These are phyloP conservation scores for Allygus modestus DNA, from an alignment of 2,888 invertebrate genomes.

Conservation along the genomic window DNA sequence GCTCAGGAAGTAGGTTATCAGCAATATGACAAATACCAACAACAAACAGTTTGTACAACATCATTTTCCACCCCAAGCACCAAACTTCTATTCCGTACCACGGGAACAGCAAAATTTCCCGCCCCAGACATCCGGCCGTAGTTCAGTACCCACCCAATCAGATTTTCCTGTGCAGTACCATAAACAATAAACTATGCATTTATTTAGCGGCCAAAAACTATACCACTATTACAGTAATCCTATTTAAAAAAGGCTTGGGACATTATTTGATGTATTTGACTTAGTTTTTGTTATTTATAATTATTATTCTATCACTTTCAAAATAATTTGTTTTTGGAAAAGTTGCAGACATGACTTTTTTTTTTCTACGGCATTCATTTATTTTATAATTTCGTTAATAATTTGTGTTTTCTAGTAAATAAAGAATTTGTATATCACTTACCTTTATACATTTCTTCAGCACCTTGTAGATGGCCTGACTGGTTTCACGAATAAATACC, in stretches of 20 bases:
- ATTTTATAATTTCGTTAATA: background rate
- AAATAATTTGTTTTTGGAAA: too few relatives aligned
- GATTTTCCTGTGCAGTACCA: background rate
- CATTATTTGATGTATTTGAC: conserved; percentile 5
- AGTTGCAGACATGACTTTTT: too few relatives aligned
- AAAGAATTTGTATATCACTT: background rate
- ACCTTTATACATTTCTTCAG: conserved; percentile 5
- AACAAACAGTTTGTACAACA: conserved; percentile 22
- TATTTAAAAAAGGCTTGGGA: background rate
- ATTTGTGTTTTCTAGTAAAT: conserved; percentile 7
- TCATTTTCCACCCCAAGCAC: background rate
- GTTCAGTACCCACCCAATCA: background rate
- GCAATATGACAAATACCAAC: background rate
- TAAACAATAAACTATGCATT: background rate
- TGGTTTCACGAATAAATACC: too few relatives aligned
- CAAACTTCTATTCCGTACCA: background rate
- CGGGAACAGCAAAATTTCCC: background rate
- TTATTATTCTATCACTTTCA: too few relatives aligned
- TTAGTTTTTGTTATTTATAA: background rate
- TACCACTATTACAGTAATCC: background rate
- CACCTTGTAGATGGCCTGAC: too few relatives aligned
- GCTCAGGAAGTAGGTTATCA: background rate
- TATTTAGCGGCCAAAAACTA: background rate
- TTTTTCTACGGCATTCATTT: background rate
- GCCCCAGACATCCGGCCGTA: background rate